Conservation (phyloP, 2,888 invertebrate genomes). For the Cotesia congregata region DNA sequence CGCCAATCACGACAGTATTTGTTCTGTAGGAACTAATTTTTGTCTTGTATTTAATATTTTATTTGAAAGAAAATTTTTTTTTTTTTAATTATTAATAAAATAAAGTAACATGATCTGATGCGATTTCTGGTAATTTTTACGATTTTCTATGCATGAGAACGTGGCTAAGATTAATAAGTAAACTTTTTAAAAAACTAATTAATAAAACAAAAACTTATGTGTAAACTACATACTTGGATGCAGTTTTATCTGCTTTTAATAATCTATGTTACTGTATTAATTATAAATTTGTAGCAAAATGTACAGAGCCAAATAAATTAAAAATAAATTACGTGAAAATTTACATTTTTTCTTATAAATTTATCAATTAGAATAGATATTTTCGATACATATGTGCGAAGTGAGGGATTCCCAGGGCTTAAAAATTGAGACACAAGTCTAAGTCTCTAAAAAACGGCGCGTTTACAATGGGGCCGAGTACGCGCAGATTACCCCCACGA, state of each 20-base stretch:
- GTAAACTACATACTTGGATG: slow-evolving; percentile 36
- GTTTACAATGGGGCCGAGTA: too few relatives aligned
- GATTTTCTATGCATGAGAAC: slow-evolving; percentile 27
- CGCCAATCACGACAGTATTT: slow-evolving; percentile 69
- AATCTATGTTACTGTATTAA: slow-evolving; percentile 46
- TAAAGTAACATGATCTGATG: not conserved
- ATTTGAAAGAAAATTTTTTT: slow-evolving; percentile 10
- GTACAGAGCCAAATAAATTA: slow-evolving; percentile 68
- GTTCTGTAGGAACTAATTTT: slow-evolving; percentile 51
- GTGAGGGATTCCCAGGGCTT: too few relatives aligned
- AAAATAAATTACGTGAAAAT: slow-evolving; percentile 48
- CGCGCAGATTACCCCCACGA: too few relatives aligned
- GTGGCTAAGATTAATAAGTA: slow-evolving; percentile 36
- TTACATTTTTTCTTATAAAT: too few relatives aligned
- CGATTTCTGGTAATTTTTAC: slow-evolving; percentile 26
- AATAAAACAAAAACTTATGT: slow-evolving; percentile 28
- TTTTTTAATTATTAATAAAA: slow-evolving; percentile 3
- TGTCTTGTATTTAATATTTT: slow-evolving; percentile 20
- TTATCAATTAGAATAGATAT: too few relatives aligned
- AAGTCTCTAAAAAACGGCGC: too few relatives aligned
- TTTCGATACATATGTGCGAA: too few relatives aligned
- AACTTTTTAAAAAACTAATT: slow-evolving; percentile 15
- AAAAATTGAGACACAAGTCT: too few relatives aligned
- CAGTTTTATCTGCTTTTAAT: slow-evolving; percentile 24
- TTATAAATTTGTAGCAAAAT: slow-evolving; percentile 52